Evolutionary conservation across 2,113 vertebrate genomes (phyloP).

Genomic region (Urocynchramus pylzowi): DNA sequence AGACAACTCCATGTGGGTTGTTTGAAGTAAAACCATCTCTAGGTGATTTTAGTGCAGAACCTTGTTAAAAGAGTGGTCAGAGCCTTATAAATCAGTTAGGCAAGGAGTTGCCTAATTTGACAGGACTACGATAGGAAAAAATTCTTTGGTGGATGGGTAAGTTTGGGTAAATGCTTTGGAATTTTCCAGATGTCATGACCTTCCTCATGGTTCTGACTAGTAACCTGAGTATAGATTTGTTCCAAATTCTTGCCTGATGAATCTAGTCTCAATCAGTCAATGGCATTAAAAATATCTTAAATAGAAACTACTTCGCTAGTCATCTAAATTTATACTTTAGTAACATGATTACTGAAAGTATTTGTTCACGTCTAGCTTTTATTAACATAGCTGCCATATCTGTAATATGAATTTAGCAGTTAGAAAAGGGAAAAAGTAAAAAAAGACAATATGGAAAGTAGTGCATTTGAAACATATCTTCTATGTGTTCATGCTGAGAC

Average conservation of each 20-base stretch:
- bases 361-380: background rate
- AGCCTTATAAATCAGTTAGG: background rate
- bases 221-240: background rate
- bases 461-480: background rate
- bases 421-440: background rate
- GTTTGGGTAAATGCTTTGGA: background rate
- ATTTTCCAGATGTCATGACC: background rate
- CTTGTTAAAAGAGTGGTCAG: background rate
- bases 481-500: background rate
- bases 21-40: background rate
- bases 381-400: background rate
- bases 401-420: background rate
- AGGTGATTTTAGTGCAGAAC: background rate
- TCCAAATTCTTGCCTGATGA: background rate
- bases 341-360: background rate
- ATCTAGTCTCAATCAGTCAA: background rate
- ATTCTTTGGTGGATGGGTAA: accelerated
- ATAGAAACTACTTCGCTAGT: background rate
- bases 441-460: background rate
- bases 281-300: background rate
- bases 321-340: background rate
- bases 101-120: background rate
- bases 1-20: background rate
- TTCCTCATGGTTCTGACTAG: background rate
- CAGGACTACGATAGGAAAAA: background rate